Percentiles rank a stretch among this genome's conserved stretches.
Evolutionary conservation across 1,140 invertebrate genomes (phyloP).

Genomic region (Gryllus bimaculatus): DNA sequence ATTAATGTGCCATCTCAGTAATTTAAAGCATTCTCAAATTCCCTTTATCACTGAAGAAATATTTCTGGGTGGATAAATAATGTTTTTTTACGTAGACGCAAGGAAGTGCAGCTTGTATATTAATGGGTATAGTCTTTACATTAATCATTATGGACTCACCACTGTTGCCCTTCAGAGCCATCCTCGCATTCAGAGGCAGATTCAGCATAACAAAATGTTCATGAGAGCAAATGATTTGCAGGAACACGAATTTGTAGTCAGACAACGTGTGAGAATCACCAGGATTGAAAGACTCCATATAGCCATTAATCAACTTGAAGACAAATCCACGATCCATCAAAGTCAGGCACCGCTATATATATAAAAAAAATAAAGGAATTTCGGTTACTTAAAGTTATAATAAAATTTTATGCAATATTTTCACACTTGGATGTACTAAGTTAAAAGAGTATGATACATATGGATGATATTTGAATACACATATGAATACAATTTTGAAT

Average conservation of each 20-base stretch:
- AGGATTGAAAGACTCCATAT: slow-evolving; percentile 74
- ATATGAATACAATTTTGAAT: too few species aligned
- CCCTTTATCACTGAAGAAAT: too few species aligned
- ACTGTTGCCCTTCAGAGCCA: slow-evolving; percentile 30
- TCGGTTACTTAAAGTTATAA: not conserved
- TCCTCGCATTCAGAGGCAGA: slow-evolving; percentile 52
- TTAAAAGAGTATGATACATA: not conserved
- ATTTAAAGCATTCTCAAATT: too few species aligned
- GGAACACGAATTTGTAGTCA: slow-evolving; percentile 78
- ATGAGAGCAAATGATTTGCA: slow-evolving; percentile 86
- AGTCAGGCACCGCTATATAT: slow-evolving; percentile 69
- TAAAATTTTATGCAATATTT: not conserved
- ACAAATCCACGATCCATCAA: slow-evolving; percentile 91
- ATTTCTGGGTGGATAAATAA: too few species aligned
- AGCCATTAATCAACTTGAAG: slow-evolving; percentile 75
- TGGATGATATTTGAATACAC: too few species aligned
- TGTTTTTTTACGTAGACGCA: too few species aligned
- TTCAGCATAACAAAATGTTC: slow-evolving; percentile 87
- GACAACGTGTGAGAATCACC: slow-evolving; percentile 70
- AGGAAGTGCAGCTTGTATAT: too few species aligned
- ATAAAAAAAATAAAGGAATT: not conserved
- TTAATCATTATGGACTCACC: slow-evolving; percentile 20
- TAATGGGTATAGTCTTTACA: too few species aligned
- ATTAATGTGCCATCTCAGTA: too few species aligned
- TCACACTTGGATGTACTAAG: not conserved